Conservation (phyloP, 2,888 invertebrate genomes). For the Drosophila prostipennis region DNA sequence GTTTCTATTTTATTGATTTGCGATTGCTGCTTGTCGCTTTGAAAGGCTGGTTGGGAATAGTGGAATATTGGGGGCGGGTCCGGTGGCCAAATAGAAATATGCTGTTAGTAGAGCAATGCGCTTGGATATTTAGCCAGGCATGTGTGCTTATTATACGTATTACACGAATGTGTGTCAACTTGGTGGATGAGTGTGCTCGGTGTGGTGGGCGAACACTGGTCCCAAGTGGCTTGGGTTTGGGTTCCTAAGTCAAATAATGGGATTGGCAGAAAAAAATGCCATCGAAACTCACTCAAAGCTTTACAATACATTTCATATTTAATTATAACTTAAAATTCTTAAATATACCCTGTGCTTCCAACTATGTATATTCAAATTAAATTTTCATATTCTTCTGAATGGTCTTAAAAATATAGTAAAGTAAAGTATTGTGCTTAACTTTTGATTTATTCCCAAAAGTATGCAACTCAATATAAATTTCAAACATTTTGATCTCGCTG, state of each 20-base stretch:
- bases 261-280: not conserved
- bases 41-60: not conserved
- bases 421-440: not conserved
- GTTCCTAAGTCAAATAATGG: conserved; percentile 1
- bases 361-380: too few species aligned
- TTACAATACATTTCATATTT: too few species aligned
- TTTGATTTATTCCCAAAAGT: conserved; percentile 26
- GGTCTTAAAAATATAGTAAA: not conserved
- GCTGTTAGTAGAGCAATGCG: conserved; percentile 65
- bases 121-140: conserved; percentile 53
- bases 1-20: conserved; percentile 77
- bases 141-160: conserved; percentile 43
- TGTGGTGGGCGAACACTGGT: conserved; percentile 27
- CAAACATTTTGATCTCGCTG: too few species aligned
- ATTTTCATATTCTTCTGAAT: too few species aligned
- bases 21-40: conserved; percentile 38
- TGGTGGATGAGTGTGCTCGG: conserved; percentile 16
- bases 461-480: conserved; percentile 6
- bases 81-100: conserved; percentile 42
- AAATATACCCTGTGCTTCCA: too few species aligned
- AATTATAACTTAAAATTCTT: too few species aligned
- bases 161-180: conserved; percentile 35
- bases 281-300: too few species aligned
- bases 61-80: conserved; percentile 4
- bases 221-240: not conserved